phyloP scores from a whole-genome alignment of 2,797 vertebrate species.

The Amniataba percoides region DNA sequence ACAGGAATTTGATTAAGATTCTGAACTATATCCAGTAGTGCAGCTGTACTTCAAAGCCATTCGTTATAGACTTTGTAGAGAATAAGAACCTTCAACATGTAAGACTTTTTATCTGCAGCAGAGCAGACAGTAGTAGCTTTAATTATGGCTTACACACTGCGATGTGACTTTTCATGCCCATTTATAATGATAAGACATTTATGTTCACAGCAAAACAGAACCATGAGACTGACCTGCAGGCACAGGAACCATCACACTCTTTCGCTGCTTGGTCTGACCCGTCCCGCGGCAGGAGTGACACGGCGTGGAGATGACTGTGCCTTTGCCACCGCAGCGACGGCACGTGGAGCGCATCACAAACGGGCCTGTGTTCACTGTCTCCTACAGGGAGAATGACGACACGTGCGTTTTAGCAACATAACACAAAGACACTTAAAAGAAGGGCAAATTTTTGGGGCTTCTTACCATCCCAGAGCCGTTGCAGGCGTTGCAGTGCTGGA shows the following conservation, averaged over 20 bases:
- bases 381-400: conserved; percentile 77
- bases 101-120: not conserved
- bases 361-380: conserved; percentile 96
- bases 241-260: conserved; percentile 92
- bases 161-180: not conserved
- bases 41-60: not conserved
- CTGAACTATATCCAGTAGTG: not conserved
- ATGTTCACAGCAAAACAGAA: not conserved
- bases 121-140: not conserved
- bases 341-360: conserved; percentile 99
- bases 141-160: not conserved
- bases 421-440: not conserved
- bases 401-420: not conserved
- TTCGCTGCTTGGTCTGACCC: conserved; percentile 95
- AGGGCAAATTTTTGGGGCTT: fast-evolving
- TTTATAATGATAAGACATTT: not conserved
- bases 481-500: conserved; percentile 93
- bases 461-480: conserved; percentile 96
- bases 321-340: conserved; percentile 92
- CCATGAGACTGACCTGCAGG: conserved; percentile 90
- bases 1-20: not conserved
- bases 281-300: conserved; percentile 90
- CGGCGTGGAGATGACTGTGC: conserved; percentile 89
- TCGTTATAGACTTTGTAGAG: not conserved
- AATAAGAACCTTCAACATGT: not conserved